A percentile compares a stretch with the other conserved stretches of the same genome.
Conservation (phyloP, 2,888 invertebrate species). For the Polymixis lichenea region DNA sequence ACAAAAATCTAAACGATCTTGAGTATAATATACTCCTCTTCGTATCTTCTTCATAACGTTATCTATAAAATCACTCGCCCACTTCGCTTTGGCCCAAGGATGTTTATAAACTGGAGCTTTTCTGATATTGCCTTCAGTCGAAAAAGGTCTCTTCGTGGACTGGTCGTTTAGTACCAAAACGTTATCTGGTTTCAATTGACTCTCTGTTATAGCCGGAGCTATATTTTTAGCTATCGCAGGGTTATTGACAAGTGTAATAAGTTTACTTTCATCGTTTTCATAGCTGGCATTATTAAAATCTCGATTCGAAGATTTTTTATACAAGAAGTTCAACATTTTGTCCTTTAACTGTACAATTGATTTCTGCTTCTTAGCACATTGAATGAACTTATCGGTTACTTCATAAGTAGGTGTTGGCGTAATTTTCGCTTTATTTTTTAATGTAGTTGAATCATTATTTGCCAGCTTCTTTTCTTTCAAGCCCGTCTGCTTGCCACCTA, state of each 20-base stretch:
- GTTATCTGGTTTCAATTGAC: slow-evolving; percentile 29
- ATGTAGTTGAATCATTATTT: slow-evolving; percentile 21
- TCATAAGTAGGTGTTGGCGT: slow-evolving; percentile 44
- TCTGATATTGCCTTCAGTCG: slow-evolving; percentile 10
- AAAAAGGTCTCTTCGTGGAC: slow-evolving; percentile 14
- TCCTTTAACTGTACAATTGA: slow-evolving; percentile 77
- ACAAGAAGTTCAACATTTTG: slow-evolving; percentile 79
- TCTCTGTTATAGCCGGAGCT: slow-evolving; percentile 29
- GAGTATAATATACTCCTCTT: slow-evolving; percentile 81
- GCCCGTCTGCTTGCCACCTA: slow-evolving; percentile 1
- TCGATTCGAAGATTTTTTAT: slow-evolving; percentile 72
- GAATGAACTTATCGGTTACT: slow-evolving; percentile 53
- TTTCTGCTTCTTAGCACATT: slow-evolving; percentile 64
- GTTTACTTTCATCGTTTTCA: slow-evolving; percentile 31
- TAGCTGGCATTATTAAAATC: slow-evolving; percentile 45
- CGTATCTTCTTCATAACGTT: slow-evolving; percentile 83
- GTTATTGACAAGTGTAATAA: neutral
- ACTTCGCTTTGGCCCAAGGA: slow-evolving; percentile 79
- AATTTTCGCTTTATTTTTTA: slow-evolving; percentile 52
- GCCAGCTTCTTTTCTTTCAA: slow-evolving; percentile 35
- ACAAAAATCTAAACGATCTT: slow-evolving; percentile 65
- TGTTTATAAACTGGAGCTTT: slow-evolving; percentile 49
- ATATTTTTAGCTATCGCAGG: slow-evolving; percentile 37
- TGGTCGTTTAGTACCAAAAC: neutral
- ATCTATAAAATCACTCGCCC: slow-evolving; percentile 85